phyloP scores from a whole-genome alignment of 92 coral and sea anemone genomes.

The Umimayanthus kanabou region DNA sequence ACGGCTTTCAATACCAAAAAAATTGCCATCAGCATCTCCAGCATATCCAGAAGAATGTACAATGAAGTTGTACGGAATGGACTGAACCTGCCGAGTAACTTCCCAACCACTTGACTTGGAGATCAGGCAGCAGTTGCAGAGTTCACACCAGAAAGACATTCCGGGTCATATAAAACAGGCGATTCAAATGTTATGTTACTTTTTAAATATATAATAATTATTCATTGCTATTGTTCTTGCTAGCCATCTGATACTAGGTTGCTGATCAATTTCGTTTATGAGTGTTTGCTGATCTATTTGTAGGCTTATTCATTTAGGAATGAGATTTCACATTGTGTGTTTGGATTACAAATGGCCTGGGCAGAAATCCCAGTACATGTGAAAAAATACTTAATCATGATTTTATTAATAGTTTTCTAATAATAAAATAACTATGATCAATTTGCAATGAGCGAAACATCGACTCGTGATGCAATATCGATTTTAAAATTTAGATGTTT shows the following conservation, averaged over 20 bases:
- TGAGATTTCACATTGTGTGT: neutral
- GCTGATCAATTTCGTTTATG: neutral
- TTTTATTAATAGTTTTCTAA: neutral
- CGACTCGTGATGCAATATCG: neutral
- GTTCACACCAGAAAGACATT: neutral
- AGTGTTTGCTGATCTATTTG: neutral
- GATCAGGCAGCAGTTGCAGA: too few species aligned
- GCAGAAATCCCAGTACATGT: too few species aligned
- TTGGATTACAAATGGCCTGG: slow-evolving; percentile 6
- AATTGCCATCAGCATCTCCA: too few species aligned
- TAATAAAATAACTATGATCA: neutral
- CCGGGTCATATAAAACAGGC: neutral
- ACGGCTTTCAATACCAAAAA: too few species aligned
- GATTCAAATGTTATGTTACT: neutral
- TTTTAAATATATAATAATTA: neutral
- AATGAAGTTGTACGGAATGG: too few species aligned
- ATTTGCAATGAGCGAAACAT: neutral
- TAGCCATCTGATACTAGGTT: neutral
- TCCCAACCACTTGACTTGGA: too few species aligned
- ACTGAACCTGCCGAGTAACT: too few species aligned
- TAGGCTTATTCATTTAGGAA: neutral
- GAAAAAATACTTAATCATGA: neutral
- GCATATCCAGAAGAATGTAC: too few species aligned
- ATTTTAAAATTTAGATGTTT: neutral
- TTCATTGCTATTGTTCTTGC: too few species aligned